phyloP scores from a whole-genome alignment of 2,888 invertebrate species.

The Trachelus stipa region DNA sequence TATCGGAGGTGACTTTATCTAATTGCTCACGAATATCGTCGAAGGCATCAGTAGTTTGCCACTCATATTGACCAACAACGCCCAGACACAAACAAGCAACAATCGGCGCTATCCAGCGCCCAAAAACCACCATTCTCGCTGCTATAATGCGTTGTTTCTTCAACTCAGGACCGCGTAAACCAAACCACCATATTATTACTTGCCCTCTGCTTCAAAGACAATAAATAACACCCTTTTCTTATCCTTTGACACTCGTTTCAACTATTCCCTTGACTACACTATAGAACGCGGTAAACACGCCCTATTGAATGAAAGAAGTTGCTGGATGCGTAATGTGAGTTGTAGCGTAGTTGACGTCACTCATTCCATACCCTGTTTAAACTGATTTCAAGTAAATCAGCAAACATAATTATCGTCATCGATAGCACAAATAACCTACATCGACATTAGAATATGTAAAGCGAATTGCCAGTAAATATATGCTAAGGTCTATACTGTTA shows the following conservation, averaged over 20 bases:
- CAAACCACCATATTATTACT: not conserved
- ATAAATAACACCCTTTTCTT: not conserved
- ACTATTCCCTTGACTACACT: not conserved
- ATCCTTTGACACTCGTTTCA: not conserved
- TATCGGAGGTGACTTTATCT: constrained; percentile 86
- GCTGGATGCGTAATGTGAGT: not conserved
- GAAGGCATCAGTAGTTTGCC: constrained; percentile 91
- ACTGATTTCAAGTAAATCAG: not conserved
- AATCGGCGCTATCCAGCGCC: constrained; percentile 28
- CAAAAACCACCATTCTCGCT: not conserved
- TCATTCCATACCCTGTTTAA: not conserved
- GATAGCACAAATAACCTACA: not conserved
- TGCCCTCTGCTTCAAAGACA: not conserved
- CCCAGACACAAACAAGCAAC: constrained; percentile 66
- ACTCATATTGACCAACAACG: constrained; percentile 88
- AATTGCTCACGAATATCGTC: constrained; percentile 88
- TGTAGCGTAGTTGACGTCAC: not conserved
- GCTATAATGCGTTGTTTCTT: not conserved
- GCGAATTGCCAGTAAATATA: not conserved
- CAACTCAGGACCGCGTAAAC: not conserved
- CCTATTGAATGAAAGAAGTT: not conserved
- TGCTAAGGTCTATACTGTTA: not conserved
- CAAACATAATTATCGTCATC: not conserved
- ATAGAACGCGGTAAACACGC: not conserved
- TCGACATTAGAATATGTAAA: not conserved